Evolutionary conservation across 2,797 vertebrate genomes (phyloP).

Genomic region (Chelon auratus): DNA sequence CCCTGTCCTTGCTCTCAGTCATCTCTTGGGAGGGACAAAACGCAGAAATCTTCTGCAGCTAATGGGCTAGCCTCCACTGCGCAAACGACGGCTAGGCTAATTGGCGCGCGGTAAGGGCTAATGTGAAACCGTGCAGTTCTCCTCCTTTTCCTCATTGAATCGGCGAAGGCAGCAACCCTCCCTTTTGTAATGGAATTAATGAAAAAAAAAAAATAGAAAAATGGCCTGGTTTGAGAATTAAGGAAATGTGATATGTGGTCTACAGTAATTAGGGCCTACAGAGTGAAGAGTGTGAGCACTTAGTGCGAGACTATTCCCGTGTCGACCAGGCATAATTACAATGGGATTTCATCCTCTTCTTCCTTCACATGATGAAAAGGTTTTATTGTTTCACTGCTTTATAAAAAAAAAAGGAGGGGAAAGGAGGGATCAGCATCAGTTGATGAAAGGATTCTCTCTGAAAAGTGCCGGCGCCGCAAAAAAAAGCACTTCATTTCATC

Average conservation of each 20-base stretch:
- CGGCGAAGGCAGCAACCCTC: conserved; percentile 24
- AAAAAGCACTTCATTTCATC: conserved; percentile 61
- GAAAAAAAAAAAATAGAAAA: conserved; percentile 53
- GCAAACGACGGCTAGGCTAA: conserved; percentile 56
- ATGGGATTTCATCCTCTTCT: conserved; percentile 63
- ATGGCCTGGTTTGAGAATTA: conserved; percentile 69
- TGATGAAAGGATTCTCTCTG: conserved; percentile 65
- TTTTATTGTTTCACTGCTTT: conserved; percentile 67
- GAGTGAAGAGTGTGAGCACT: conserved; percentile 62
- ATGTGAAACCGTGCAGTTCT: conserved; percentile 59
- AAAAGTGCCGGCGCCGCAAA: conserved; percentile 51
- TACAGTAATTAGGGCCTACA: conserved; percentile 72
- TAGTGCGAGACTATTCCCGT: conserved; percentile 56
- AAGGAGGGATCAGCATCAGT: conserved; percentile 53
- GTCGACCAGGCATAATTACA: conserved; percentile 63
- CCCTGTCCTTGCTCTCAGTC: conserved; percentile 45
- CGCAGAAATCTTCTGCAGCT: conserved; percentile 42
- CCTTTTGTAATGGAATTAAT: conserved; percentile 69
- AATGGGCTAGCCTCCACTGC: conserved; percentile 31
- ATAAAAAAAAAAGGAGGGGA: conserved; percentile 28
- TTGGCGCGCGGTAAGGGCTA: conserved; percentile 58
- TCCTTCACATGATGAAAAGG: conserved; percentile 62
- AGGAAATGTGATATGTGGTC: conserved; percentile 70
- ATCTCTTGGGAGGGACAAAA: conserved; percentile 44
- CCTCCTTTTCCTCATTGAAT: conserved; percentile 50